phyloP scores from a whole-genome alignment of 2,888 invertebrate species.

The Noctuana brunneofusca region DNA sequence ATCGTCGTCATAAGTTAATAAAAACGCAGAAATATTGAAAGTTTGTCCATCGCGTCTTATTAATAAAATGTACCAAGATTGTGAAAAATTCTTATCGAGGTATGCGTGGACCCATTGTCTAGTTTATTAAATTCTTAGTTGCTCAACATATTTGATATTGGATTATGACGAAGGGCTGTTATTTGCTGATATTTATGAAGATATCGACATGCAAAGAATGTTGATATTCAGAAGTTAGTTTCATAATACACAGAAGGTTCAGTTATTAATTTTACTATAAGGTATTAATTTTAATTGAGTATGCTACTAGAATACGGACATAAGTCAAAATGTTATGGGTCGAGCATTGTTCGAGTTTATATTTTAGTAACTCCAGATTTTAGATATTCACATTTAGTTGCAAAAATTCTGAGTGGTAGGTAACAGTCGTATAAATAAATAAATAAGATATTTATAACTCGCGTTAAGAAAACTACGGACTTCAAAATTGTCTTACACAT shows the following conservation, averaged over 20 bases:
- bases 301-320: too few relatives aligned
- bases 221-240: neutral
- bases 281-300: too few relatives aligned
- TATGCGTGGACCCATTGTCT: conserved; percentile 25
- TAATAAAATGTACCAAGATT: conserved; percentile 12
- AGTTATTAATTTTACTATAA: neutral
- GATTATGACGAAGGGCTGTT: conserved; percentile 1
- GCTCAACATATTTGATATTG: conserved; percentile 25
- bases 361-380: too few relatives aligned
- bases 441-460: too few relatives aligned
- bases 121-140: conserved; percentile 32
- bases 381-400: too few relatives aligned
- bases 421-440: too few relatives aligned
- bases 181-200: conserved; percentile 14
- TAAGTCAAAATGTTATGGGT: too few relatives aligned
- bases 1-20: conserved; percentile 6
- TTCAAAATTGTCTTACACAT: too few relatives aligned
- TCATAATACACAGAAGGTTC: neutral
- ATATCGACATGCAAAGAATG: conserved; percentile 3
- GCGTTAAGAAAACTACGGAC: too few relatives aligned
- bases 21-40: neutral
- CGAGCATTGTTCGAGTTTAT: too few relatives aligned
- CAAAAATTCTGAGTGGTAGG: too few relatives aligned
- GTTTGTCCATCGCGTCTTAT: conserved; percentile 16
- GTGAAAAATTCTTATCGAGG: conserved; percentile 24